A percentile compares a stretch with the other conserved stretches of the same genome.
Evolutionary conservation across 30 jellyfish, hydroid and myxozoan genomes (phyloP).

Genomic region (Calvadosia cruxmelitensis): DNA sequence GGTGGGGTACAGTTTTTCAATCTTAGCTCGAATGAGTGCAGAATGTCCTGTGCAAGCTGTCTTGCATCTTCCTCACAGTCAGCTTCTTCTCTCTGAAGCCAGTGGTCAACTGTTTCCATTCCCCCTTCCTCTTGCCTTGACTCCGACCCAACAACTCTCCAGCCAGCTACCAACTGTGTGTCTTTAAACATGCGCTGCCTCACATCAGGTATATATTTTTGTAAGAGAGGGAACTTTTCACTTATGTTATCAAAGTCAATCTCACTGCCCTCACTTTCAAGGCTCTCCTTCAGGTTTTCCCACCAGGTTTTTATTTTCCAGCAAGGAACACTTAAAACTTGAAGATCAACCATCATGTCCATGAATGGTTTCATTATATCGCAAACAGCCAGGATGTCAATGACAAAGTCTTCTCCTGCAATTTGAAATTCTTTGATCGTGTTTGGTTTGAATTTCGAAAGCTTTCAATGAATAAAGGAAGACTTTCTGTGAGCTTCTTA

Average conservation of each 20-base stretch:
- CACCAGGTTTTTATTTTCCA: no score
- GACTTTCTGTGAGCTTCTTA: not conserved
- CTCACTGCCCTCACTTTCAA: no score
- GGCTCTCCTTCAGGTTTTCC: no score
- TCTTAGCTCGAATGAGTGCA: not conserved
- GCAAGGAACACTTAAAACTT: constrained; percentile 3
- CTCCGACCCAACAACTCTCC: not conserved
- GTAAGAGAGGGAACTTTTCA: no score
- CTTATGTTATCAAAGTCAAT: no score
- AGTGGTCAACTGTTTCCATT: not conserved
- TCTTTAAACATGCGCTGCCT: no score
- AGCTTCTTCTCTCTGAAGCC: not conserved
- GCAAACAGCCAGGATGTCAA: not conserved
- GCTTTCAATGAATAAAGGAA: not conserved
- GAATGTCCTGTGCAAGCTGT: not conserved
- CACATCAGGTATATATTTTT: no score
- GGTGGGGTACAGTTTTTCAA: not conserved
- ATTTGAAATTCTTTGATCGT: not conserved
- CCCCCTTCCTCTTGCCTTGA: not conserved
- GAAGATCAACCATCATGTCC: constrained; percentile 2
- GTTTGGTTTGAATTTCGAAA: not conserved
- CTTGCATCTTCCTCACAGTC: not conserved
- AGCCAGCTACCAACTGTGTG: not conserved
- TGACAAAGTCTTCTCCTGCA: constrained; percentile 1
- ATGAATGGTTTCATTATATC: not conserved